Evolutionary conservation across 2,113 vertebrate species (phyloP).

Genomic region (Laterallus jamaicensis): DNA sequence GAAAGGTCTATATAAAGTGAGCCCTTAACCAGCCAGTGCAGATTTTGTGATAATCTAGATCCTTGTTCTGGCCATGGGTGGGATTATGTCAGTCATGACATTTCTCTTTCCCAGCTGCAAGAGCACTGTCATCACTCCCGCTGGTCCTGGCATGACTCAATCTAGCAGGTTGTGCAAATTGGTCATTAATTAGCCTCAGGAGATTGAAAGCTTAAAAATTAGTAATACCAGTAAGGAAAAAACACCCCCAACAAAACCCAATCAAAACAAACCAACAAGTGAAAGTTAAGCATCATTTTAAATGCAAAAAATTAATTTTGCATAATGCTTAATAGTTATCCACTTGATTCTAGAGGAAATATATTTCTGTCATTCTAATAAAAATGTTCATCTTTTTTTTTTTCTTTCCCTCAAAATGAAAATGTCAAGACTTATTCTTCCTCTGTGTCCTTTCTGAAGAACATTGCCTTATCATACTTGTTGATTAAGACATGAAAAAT

Average conservation of each 20-base stretch:
- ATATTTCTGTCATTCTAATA: not conserved
- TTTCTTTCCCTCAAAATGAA: constrained; percentile 55
- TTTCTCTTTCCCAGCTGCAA: not conserved
- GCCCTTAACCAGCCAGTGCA: not conserved
- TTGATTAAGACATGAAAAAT: constrained; percentile 35
- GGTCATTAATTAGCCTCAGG: not conserved
- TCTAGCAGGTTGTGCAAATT: not conserved
- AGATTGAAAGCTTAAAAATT: not conserved
- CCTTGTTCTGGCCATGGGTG: not conserved
- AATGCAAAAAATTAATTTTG: not conserved
- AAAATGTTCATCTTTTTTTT: constrained; percentile 38
- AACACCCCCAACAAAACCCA: not conserved
- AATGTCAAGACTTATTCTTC: constrained; percentile 24
- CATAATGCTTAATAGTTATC: not conserved
- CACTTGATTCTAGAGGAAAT: not conserved
- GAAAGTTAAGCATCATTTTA: not conserved
- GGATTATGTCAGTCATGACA: fast-evolving
- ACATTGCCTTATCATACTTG: constrained; percentile 42
- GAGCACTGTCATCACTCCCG: not conserved
- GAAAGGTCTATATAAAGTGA: not conserved
- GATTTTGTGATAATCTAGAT: not conserved
- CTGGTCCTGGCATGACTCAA: not conserved
- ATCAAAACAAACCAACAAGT: not conserved
- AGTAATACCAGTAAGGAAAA: not conserved
- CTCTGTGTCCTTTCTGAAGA: constrained; percentile 54